Evolutionary conservation across 2,888 invertebrate genomes (phyloP).

Genomic region (Norana najaformis): DNA sequence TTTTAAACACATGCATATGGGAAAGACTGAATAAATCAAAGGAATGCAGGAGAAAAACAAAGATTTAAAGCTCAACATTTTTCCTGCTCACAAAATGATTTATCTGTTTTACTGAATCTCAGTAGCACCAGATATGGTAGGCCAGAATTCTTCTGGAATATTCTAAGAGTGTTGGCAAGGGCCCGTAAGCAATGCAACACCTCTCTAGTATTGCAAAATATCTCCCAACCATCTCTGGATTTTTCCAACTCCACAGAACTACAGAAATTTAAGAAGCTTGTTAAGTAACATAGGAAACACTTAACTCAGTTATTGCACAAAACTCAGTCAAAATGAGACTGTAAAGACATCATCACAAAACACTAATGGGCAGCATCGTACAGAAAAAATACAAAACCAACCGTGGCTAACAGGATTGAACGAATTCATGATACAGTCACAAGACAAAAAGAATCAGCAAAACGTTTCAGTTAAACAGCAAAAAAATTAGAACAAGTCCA

Average conservation of each 20-base stretch:
- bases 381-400: not conserved
- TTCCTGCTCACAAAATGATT: not conserved
- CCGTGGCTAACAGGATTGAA: not conserved
- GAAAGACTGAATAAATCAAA: not conserved
- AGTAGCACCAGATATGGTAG: not conserved
- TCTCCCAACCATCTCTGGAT: not conserved
- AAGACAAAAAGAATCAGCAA: not conserved
- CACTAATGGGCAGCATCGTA: not conserved
- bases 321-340: not conserved
- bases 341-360: not conserved
- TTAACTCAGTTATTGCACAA: not conserved
- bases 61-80: not conserved
- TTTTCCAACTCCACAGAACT: not conserved
- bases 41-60: not conserved
- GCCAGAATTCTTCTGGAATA: not conserved
- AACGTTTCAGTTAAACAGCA: not conserved
- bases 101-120: not conserved
- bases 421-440: constrained; percentile 7
- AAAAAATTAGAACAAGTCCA: not conserved
- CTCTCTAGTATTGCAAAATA: not conserved
- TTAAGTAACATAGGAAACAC: not conserved
- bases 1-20: not conserved
- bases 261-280: not conserved
- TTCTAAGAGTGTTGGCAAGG: not conserved
- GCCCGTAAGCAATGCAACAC: not conserved